Evolutionary conservation across 1,140 invertebrate species (phyloP), one percentile per base, ranked within the genome.

Genomic region (Bombyx mandarina): DNA sequence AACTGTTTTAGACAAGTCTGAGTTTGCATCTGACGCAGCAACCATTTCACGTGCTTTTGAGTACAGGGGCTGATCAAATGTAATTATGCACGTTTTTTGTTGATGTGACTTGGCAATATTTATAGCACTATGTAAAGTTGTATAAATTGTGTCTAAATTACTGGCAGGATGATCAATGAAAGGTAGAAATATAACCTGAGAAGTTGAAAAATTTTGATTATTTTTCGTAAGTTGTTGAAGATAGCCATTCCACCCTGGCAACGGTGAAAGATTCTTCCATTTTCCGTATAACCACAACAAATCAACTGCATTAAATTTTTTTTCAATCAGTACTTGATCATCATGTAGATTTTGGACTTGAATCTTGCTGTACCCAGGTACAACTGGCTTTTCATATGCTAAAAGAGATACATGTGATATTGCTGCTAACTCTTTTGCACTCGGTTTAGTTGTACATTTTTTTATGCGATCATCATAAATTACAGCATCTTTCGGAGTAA

Each of bases 31-130:
- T 61, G 69, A 61, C 26, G 76, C 71, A 62, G 63, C 57, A 56
- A 85, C 66, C 45, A 88, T 85, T 72, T 85, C 78, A 56, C 74
- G 72, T 51, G 84, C 83, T 82, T 88, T 88, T 8, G 63, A 63
- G 66, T 85, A 88, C 7, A 86, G 65, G 63, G 73, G 76, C 59
- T 82, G 80, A 69, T 83, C 79, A 71, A 80, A 82, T 51, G 73
- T 85, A 52, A 79, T 61, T 52, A 84, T 61, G 48, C 60, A 67
- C 49, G 57, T 58, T 61, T 66, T 70, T 63, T 68, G 62, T 56
- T 47, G 3, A 50, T 64, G 63, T 61, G 53, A 60, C 65, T 71
- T 66, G 35, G 66, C 65, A 62, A 62, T 61, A 45, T 75, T 60
- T 66, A 74, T 67, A 49, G 76, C 75, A 67, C 68, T 69, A 60